Conservation (phyloP, 92 coral and sea anemone genomes). For the Porites evermanni region DNA sequence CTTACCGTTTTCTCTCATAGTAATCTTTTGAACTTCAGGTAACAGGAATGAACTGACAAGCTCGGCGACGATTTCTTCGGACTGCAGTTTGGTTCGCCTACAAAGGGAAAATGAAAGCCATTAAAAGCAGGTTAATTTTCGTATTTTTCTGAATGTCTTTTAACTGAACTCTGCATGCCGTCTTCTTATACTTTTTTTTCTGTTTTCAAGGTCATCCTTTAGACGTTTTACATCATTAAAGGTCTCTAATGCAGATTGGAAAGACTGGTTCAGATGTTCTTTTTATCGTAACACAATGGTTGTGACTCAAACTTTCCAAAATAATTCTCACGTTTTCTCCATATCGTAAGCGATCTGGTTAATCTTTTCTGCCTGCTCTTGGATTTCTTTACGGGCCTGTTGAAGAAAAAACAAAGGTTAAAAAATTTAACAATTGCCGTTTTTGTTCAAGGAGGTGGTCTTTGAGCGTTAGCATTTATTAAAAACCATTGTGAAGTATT, state of each 20-base stretch:
- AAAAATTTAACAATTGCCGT: background rate
- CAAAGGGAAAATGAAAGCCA: background rate
- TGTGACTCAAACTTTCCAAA: no score
- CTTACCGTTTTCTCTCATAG: constrained; percentile 96
- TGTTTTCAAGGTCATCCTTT: no score
- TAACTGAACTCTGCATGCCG: no score
- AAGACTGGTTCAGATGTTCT: no score
- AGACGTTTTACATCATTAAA: background rate
- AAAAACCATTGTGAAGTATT: no score
- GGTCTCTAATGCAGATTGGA: background rate
- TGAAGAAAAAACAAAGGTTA: background rate
- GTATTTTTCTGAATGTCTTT: no score
- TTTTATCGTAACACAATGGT: no score
- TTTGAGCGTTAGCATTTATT: no score
- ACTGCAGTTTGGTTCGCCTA: constrained; percentile 91
- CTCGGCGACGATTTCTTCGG: constrained; percentile 97
- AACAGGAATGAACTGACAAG: constrained; percentile 90
- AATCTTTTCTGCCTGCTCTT: constrained; percentile 93
- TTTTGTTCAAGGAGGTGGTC: no score
- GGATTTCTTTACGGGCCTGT: constrained; percentile 96
- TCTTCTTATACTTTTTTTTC: no score
- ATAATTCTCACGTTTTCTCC: constrained; percentile 88
- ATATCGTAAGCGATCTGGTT: constrained; percentile 94
- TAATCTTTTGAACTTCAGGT: constrained; percentile 97
- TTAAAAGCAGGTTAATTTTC: background rate